Percentiles rank a stretch among this genome's conserved stretches.
These are phyloP conservation scores for Nothobranchius kuhntae DNA, from an alignment of 2,113 vertebrate genomes.

Conservation along the genomic window DNA sequence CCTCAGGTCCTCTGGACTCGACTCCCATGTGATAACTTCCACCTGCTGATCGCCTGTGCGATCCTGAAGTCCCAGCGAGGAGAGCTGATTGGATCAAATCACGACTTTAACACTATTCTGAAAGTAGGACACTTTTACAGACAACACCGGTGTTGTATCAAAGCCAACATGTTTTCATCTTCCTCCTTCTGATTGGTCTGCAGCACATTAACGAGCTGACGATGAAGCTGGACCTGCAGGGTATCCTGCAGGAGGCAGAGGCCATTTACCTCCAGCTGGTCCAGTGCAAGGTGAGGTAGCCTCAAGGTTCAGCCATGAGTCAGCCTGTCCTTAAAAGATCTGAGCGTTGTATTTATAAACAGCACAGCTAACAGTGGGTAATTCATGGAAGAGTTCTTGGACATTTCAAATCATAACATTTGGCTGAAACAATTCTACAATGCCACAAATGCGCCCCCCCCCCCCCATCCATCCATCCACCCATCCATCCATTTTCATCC, in stretches of 20 bases:
- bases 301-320: too few species aligned
- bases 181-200: constrained; percentile 3
- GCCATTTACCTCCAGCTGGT: constrained; percentile 86
- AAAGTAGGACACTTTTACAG: constrained; percentile 74
- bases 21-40: constrained; percentile 87
- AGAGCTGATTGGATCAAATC: constrained; percentile 87
- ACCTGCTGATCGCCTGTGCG: constrained; percentile 88
- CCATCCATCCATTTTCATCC: too few species aligned
- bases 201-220: constrained; percentile 94
- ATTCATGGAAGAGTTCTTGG: too few species aligned
- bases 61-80: constrained; percentile 88
- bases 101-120: constrained; percentile 92
- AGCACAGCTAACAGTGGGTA: too few species aligned
- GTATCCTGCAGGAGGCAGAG: constrained; percentile 80
- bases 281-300: constrained; percentile 70
- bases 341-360: too few species aligned
- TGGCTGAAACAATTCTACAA: too few species aligned
- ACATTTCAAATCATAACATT: too few species aligned
- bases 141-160: background rate
- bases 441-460: too few species aligned
- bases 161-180: background rate
- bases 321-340: too few species aligned
- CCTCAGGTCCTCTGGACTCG: constrained; percentile 87
- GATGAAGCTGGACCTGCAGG: constrained; percentile 89
- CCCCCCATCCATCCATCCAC: too few species aligned